Conservation (phyloP, 2,113 vertebrate genomes). For the Urocynchramus pylzowi region DNA sequence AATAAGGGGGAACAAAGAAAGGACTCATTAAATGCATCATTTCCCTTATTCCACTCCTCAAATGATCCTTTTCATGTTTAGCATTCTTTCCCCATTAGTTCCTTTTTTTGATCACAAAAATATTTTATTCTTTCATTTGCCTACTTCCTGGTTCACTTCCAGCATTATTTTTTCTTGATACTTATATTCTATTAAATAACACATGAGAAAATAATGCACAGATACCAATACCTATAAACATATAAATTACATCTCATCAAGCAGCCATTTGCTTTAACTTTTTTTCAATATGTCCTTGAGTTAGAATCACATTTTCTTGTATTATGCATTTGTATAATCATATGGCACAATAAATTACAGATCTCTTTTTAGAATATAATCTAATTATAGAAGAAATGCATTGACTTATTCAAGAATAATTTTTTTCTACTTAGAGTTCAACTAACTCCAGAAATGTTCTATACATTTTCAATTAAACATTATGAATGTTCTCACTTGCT, state of each 20-base stretch:
- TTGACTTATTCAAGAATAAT: not conserved
- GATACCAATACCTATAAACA: not conserved
- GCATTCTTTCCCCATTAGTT: not conserved
- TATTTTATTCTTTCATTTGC: not conserved
- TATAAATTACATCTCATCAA: not conserved
- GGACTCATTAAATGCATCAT: not conserved
- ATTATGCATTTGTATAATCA: not conserved
- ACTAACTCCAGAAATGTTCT: slow-evolving; percentile 12
- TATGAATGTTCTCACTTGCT: not conserved
- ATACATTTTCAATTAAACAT: not conserved
- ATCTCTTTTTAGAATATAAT: not conserved
- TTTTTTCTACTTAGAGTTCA: not conserved
- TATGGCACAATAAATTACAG: not conserved
- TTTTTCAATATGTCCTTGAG: not conserved
- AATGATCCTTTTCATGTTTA: not conserved
- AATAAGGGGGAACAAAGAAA: not conserved
- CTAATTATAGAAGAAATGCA: not conserved
- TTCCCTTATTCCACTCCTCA: not conserved
- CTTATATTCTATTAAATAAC: not conserved
- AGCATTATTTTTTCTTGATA: not conserved
- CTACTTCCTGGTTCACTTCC: not conserved
- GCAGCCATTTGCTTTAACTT: not conserved
- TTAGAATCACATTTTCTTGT: not conserved
- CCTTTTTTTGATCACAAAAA: not conserved
- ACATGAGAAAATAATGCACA: not conserved